Base-by-base conservation (phyloP, 2,797 vertebrate species). In the Diplodus sargus region DNA sequence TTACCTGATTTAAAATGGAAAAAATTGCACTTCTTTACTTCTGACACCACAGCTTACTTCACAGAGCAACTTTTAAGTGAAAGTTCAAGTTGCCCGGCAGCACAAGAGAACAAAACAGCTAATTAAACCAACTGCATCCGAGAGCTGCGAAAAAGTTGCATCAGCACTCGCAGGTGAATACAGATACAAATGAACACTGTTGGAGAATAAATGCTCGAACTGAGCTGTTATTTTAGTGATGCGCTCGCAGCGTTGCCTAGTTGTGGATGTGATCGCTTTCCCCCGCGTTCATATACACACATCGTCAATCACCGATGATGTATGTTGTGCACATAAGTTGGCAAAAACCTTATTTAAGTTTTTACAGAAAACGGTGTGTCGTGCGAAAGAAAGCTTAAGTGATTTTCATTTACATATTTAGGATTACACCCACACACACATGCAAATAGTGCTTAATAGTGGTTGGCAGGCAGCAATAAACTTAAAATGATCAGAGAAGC, bases 1-100 rank as follows among this genome's bases (percentile, higher is more conserved):
- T 71, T 25, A 62, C 63, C 81, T 42, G 11, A 76, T 74, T 72
- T 73, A 68, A 76, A 84, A 81, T 82, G 48, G 76, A 81, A 57
- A 78, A 39, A 20, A 34, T 20, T 74, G 45, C 69, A 64, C 20
- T 47, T 79, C 81, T 78, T 39, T 65, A 30, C 12, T 30, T 48
- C 14, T 54, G 39, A 30, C 5, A 79, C 49, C 48, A 54, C 51
- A 80, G 71, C 42, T 65, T 63, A 72, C 59, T 71, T 63, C 54
- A 22, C 28, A 16, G 42, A 63, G 43, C 57, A 70, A 76, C 58
- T 61, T 79, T 77, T 74, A 16, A 69, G 66, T 20, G 54, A 67
- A 71, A 70, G 53, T 51, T 73, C 3, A 63, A 76, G 65, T 75
- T 2, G 5, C 66, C 68, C 30, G 3, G 28, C 62, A 75, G 69